These are phyloP conservation scores for Macaria liturata DNA, from an alignment of 2,888 invertebrate genomes.

Conservation along the genomic window DNA sequence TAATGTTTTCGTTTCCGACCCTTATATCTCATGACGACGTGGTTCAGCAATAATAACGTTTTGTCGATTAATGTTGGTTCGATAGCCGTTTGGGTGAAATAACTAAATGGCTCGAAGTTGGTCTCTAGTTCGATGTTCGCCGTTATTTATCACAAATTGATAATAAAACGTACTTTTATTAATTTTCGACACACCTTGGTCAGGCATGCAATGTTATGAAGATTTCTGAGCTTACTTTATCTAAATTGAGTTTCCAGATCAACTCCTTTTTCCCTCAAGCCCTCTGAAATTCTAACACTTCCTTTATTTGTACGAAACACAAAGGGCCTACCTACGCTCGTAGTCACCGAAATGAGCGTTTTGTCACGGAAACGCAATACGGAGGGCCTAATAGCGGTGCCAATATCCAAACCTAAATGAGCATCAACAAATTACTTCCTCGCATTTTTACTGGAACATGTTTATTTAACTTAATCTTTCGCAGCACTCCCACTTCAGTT, in stretches of 20 bases:
- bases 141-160: no score
- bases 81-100: no score
- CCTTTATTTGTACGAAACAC: constrained; percentile 34
- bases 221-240: no score
- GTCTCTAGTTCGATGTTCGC: no score
- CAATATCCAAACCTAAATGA: constrained; percentile 31
- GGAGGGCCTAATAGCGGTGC: constrained; percentile 39
- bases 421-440: constrained; percentile 27
- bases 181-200: no score
- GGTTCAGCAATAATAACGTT: constrained; percentile 3
- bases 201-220: no score
- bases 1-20: constrained; percentile 10
- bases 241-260: no score
- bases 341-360: constrained; percentile 33
- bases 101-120: no score
- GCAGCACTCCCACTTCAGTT: constrained; percentile 9
- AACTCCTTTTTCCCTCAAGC: constrained; percentile 44
- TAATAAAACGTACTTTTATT: no score
- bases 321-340: constrained; percentile 23
- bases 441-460: constrained; percentile 26
- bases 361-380: constrained; percentile 38
- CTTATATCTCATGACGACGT: constrained; percentile 6
- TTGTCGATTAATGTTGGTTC: no score
- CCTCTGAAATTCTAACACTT: constrained; percentile 31
- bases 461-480: constrained; percentile 31